A percentile compares a stretch with the other conserved stretches of the same genome.
These are phyloP conservation scores for Nephrotoma appendiculata DNA, from an alignment of 2,888 invertebrate genomes.

Conservation along the genomic window DNA sequence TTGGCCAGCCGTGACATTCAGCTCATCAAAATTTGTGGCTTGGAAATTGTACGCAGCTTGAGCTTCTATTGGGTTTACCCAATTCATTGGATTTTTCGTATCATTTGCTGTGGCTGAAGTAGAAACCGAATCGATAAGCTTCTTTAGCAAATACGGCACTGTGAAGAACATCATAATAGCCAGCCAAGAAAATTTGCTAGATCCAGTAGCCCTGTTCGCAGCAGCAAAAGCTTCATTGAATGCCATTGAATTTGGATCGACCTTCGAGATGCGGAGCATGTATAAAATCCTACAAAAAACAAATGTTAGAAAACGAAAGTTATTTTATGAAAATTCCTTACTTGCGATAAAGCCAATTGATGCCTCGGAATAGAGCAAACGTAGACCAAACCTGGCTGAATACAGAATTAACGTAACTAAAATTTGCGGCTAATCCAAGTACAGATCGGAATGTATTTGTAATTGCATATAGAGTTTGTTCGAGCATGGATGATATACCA, in stretches of 20 bases:
- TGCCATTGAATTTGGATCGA: slow-evolving; percentile 27
- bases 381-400: slow-evolving; percentile 80
- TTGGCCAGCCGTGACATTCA: slow-evolving; percentile 64
- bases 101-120: slow-evolving; percentile 38
- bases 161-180: slow-evolving; percentile 82
- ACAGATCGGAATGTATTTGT: slow-evolving; percentile 93
- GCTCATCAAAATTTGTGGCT: slow-evolving; percentile 55
- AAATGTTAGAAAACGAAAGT: not conserved
- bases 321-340: slow-evolving; percentile 17
- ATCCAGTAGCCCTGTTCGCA: slow-evolving; percentile 26
- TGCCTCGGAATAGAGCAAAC: slow-evolving; percentile 62
- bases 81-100: slow-evolving; percentile 49
- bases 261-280: slow-evolving; percentile 26
- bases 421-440: slow-evolving; percentile 90
- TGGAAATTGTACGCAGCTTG: slow-evolving; percentile 62
- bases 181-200: slow-evolving; percentile 50
- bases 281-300: slow-evolving; percentile 23
- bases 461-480: slow-evolving; percentile 90
- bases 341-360: slow-evolving; percentile 67
- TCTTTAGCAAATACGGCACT: slow-evolving; percentile 84
- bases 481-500: slow-evolving; percentile 91
- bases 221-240: slow-evolving; percentile 35
- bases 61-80: slow-evolving; percentile 52
- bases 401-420: slow-evolving; percentile 66
- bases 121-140: slow-evolving; percentile 48